phyloP scores from a whole-genome alignment of 2,113 vertebrate genomes.

The Microtus ochrogaster region DNA sequence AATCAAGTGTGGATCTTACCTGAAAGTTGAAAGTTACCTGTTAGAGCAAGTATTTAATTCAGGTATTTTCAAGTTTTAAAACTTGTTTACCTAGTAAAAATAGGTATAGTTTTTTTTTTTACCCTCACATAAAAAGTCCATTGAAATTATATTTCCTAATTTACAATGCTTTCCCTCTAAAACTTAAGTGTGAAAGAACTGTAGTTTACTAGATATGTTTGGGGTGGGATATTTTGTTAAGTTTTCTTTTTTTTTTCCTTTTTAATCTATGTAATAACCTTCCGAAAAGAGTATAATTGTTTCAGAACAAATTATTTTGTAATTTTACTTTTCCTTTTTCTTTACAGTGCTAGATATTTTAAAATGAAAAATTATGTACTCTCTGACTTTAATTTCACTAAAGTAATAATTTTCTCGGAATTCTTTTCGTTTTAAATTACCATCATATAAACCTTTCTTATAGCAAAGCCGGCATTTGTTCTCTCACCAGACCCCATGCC shows the following conservation, averaged over 20 bases:
- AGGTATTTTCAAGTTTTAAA: constrained; percentile 80
- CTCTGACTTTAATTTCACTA: constrained; percentile 67
- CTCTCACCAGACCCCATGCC: constrained; percentile 75
- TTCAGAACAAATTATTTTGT: constrained; percentile 67
- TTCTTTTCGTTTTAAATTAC: constrained; percentile 74
- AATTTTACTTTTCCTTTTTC: constrained; percentile 41
- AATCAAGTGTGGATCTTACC: constrained; percentile 61
- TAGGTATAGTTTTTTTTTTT: constrained; percentile 39
- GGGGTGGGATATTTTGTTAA: constrained; percentile 38
- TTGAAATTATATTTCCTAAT: constrained; percentile 51
- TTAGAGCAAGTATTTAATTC: constrained; percentile 78
- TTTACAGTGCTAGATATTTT: constrained; percentile 64
- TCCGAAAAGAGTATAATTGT: constrained; percentile 55
- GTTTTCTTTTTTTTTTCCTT: not conserved
- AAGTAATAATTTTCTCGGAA: not conserved
- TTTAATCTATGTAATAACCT: constrained; percentile 61
- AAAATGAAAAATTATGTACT: constrained; percentile 65
- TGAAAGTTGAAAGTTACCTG: constrained; percentile 64
- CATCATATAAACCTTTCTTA: constrained; percentile 73
- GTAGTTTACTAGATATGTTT: constrained; percentile 62
- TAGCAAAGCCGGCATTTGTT: constrained; percentile 80
- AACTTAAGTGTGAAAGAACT: constrained; percentile 74
- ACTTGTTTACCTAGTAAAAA: constrained; percentile 73
- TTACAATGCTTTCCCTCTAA: constrained; percentile 51
- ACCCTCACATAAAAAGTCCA: constrained; percentile 63